Percentiles rank a stretch among this genome's conserved stretches.
phyloP scores from a whole-genome alignment of 1,140 invertebrate species.

The Drosophila serrata region DNA sequence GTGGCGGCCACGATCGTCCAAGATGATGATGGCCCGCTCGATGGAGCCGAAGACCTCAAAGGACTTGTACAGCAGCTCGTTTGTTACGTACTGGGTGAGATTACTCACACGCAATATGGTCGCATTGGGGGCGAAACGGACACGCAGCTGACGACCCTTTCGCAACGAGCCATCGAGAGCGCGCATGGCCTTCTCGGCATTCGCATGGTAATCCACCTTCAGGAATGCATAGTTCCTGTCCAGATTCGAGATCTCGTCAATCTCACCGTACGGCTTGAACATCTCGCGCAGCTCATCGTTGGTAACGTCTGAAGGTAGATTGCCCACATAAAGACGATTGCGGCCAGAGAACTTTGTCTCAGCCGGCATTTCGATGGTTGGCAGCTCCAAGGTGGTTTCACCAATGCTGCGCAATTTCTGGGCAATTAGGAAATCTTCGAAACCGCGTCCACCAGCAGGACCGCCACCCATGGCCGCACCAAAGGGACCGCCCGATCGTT shows the following conservation, averaged over 20 bases:
- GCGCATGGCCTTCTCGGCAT: slow-evolving; percentile 98
- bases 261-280: slow-evolving; percentile 94
- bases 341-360: slow-evolving; percentile 99
- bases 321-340: slow-evolving; percentile 97
- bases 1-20: slow-evolving; percentile 98
- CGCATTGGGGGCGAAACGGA: slow-evolving; percentile 97
- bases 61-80: slow-evolving; percentile 96
- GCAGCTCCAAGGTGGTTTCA: slow-evolving; percentile 95
- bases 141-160: slow-evolving; percentile 94
- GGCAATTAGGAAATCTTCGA: slow-evolving; percentile 89
- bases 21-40: slow-evolving; percentile 97
- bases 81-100: slow-evolving; percentile 96
- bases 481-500: slow-evolving; percentile 8
- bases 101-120: slow-evolving; percentile 97
- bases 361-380: slow-evolving; percentile 98
- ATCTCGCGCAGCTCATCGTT: slow-evolving; percentile 98
- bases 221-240: slow-evolving; percentile 99
- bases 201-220: slow-evolving; percentile 96
- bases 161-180: slow-evolving; percentile 96
- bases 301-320: slow-evolving; percentile 99
- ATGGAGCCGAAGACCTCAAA: slow-evolving; percentile 97
- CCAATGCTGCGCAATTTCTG: slow-evolving; percentile 90
- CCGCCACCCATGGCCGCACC: slow-evolving; percentile 34
- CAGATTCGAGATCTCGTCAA: slow-evolving; percentile 95
- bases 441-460: slow-evolving; percentile 85